phyloP scores from a whole-genome alignment of 2,797 vertebrate species.

The Gouania willdenowi region DNA sequence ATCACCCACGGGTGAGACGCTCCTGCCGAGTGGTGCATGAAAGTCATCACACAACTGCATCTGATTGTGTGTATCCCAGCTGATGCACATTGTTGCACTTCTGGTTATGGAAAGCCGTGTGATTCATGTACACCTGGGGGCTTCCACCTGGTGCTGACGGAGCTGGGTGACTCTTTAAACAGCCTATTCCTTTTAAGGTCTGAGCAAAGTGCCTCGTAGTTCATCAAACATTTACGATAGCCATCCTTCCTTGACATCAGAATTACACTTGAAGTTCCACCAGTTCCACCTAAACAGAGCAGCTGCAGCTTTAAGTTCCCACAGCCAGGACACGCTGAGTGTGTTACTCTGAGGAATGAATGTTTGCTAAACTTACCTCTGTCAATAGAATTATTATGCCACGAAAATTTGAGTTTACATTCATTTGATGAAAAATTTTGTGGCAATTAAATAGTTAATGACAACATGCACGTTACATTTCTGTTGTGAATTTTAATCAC shows the following conservation, averaged over 20 bases:
- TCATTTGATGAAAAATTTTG: too few relatives aligned
- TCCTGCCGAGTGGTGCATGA: too few relatives aligned
- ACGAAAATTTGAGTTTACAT: too few relatives aligned
- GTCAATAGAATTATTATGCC: too few relatives aligned
- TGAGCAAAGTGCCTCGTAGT: constrained; percentile 37
- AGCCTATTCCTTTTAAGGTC: constrained; percentile 29
- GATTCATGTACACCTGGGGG: constrained; percentile 37
- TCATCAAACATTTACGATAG: constrained; percentile 72
- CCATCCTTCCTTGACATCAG: constrained; percentile 47
- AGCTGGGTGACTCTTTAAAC: constrained; percentile 33
- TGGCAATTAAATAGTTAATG: too few relatives aligned
- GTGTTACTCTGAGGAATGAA: too few relatives aligned
- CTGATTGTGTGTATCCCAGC: not conserved
- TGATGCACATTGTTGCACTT: constrained; percentile 4
- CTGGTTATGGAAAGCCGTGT: constrained; percentile 24
- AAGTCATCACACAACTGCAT: constrained; percentile 6
- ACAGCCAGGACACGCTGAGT: too few relatives aligned
- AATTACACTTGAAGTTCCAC: constrained; percentile 67
- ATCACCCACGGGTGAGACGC: too few relatives aligned
- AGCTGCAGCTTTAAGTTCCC: constrained; percentile 49
- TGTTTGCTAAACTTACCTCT: too few relatives aligned
- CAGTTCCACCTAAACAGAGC: constrained; percentile 52
- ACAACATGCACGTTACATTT: too few relatives aligned
- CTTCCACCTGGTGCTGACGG: constrained; percentile 47
- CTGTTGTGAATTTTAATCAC: too few relatives aligned